These are phyloP conservation scores for Orthonyx spaldingii DNA, from an alignment of 2,113 vertebrate genomes.

Conservation along the genomic window DNA sequence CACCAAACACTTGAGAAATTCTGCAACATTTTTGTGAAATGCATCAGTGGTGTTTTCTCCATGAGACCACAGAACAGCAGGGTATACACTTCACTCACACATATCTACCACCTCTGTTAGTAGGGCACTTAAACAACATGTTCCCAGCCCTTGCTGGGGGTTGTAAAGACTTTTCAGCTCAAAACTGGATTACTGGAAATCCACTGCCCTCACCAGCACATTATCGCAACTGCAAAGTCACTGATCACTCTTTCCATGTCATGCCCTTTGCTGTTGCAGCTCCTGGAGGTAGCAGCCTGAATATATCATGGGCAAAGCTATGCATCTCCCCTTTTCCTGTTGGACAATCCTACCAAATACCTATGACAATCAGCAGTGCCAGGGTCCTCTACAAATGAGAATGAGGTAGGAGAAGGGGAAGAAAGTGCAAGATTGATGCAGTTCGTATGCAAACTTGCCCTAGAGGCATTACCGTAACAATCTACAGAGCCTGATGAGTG, in stretches of 20 bases:
- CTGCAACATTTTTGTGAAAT: neutral
- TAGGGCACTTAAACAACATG: neutral
- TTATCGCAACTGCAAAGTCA: neutral
- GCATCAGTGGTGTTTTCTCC: neutral
- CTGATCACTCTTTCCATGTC: neutral
- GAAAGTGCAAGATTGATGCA: conserved; percentile 12
- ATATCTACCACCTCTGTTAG: neutral
- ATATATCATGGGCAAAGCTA: neutral
- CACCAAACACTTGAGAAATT: neutral
- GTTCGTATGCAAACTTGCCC: conserved; percentile 40
- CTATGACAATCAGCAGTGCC: conserved; percentile 28
- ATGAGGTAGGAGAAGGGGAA: neutral
- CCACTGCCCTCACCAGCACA: neutral
- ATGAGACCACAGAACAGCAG: fast-evolving
- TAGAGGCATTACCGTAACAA: neutral
- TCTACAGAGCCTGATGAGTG: neutral
- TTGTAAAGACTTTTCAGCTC: neutral
- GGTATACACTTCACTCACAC: neutral
- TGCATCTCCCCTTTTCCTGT: neutral
- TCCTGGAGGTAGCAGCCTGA: neutral
- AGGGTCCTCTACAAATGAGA: conserved; percentile 43
- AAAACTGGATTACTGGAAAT: neutral
- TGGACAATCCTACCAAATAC: conserved; percentile 26
- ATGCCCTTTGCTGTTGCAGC: neutral
- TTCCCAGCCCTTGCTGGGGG: neutral